Percentiles rank a stretch among this genome's conserved stretches.
These are phyloP conservation scores for Metopolophium dirhodum DNA, from an alignment of 1,140 invertebrate species.

Conservation along the genomic window DNA sequence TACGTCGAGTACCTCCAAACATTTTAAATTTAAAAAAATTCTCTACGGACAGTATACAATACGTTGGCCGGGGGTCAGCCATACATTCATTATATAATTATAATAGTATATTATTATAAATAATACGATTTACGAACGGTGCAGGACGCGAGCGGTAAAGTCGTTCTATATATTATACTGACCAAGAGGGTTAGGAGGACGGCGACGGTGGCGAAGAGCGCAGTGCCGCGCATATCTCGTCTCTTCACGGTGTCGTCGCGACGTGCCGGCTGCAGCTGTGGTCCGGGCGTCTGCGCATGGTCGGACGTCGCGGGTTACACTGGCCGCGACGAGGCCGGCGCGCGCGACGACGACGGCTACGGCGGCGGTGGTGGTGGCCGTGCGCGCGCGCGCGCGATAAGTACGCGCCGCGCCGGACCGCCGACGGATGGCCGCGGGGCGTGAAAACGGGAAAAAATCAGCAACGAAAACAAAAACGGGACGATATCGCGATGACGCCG, in stretches of 20 bases:
- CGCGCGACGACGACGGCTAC: neutral
- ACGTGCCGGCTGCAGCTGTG: conserved; percentile 45
- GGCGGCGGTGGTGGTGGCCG: neutral
- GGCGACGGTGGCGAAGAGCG: conserved; percentile 6
- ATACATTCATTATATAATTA: neutral
- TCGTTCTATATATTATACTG: conserved; percentile 38
- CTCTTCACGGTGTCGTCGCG: conserved; percentile 45
- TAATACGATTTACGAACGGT: neutral
- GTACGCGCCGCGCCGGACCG: neutral
- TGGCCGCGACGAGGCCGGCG: neutral
- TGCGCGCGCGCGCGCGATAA: neutral
- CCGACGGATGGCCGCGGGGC: neutral
- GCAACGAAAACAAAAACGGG: conserved; percentile 23
- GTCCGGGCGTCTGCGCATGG: conserved; percentile 43
- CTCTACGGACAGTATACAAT: neutral
- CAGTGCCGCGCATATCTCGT: conserved; percentile 26
- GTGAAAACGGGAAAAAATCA: conserved; percentile 4
- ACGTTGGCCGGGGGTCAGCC: neutral
- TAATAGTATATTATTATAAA: neutral
- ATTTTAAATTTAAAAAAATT: too few species aligned
- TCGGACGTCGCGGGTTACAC: conserved; percentile 46
- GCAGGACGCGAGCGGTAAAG: neutral
- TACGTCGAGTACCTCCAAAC: too few species aligned
- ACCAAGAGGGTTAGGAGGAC: conserved; percentile 34
- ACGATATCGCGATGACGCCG: neutral